phyloP scores from a whole-genome alignment of 2,113 vertebrate genomes.

The Hepsetus odoe region DNA sequence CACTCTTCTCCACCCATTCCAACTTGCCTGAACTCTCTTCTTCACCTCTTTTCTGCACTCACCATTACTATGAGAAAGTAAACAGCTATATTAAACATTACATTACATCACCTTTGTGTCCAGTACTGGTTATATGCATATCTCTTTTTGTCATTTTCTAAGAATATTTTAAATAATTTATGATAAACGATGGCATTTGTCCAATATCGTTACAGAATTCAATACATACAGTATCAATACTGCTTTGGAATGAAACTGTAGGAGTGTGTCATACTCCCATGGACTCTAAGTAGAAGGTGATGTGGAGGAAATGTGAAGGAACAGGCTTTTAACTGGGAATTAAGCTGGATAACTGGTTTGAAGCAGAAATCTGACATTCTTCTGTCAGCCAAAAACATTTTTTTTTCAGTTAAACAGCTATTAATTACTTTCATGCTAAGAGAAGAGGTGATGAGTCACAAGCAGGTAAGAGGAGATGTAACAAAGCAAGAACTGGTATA shows the following conservation, averaged over 20 bases:
- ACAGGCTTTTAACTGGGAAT: neutral
- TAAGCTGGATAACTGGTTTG: neutral
- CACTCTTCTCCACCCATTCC: no score
- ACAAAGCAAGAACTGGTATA: constrained; percentile 6
- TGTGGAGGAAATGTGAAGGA: neutral
- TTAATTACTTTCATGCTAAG: neutral
- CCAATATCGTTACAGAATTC: neutral
- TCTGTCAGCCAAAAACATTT: neutral
- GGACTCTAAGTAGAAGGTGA: neutral
- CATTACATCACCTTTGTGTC: neutral
- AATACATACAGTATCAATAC: no score
- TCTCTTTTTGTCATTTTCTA: neutral
- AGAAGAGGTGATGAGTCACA: neutral
- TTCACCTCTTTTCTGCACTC: no score
- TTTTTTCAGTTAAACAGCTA: constrained; percentile 21
- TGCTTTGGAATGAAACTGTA: neutral
- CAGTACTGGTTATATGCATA: neutral
- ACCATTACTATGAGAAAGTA: no score
- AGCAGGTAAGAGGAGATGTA: constrained; percentile 8
- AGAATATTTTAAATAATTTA: neutral
- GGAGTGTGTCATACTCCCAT: neutral
- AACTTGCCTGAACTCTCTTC: no score
- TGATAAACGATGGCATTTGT: neutral
- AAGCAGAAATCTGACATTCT: constrained; percentile 1
- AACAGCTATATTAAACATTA: neutral